Percentiles rank a stretch among this genome's conserved stretches.
phyloP scores from a whole-genome alignment of 2,113 vertebrate genomes.

The Macquaria australasica region DNA sequence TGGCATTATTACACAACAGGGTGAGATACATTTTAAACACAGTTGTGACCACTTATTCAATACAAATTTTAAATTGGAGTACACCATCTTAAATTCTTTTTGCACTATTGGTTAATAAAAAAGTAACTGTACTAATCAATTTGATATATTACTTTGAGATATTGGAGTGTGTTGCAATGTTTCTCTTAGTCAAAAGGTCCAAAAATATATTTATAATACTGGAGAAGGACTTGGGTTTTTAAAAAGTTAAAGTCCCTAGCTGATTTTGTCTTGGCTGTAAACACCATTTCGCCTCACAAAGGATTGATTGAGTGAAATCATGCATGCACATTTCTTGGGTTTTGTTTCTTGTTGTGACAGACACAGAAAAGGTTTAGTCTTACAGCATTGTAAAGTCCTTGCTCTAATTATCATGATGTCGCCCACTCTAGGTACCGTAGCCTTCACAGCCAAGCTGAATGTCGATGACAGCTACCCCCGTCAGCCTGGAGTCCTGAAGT shows the following conservation, averaged over 20 bases:
- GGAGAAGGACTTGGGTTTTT: not conserved
- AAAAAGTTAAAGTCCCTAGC: not conserved
- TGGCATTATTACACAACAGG: not conserved
- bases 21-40: too few species aligned
- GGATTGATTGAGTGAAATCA: not conserved
- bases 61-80: not conserved
- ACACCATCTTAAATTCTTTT: too few species aligned
- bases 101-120: not conserved
- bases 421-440: constrained; percentile 33
- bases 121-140: not conserved
- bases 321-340: not conserved
- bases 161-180: too few species aligned
- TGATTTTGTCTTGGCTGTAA: not conserved
- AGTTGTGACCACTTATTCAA: not conserved
- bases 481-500: constrained; percentile 53
- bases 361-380: not conserved
- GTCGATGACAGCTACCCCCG: constrained; percentile 55
- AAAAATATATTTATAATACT: not conserved
- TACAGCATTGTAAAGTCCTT: not conserved
- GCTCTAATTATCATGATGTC: not conserved
- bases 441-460: constrained; percentile 66
- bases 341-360: not conserved
- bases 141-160: too few species aligned
- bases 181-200: not conserved
- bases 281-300: not conserved